These are phyloP conservation scores for Wiebesia pumilae DNA, from an alignment of 1,140 invertebrate species.

Conservation along the genomic window DNA sequence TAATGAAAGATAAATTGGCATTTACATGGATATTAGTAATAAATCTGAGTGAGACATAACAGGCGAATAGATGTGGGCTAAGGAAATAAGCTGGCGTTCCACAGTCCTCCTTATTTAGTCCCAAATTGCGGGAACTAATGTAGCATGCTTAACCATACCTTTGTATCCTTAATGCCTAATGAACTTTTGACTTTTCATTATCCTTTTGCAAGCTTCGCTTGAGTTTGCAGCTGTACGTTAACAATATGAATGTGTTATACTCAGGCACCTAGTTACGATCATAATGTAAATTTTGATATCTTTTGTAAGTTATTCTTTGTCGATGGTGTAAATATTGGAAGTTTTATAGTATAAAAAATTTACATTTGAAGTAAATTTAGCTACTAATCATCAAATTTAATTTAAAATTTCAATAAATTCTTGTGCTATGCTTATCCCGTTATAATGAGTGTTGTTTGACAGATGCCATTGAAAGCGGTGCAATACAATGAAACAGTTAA, in stretches of 20 bases:
- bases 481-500: no score
- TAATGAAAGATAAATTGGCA: slow-evolving; percentile 5
- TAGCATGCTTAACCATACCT: slow-evolving; percentile 30
- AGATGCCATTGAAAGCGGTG: no score
- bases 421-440: no score
- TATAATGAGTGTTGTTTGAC: no score
- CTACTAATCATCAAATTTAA: neutral
- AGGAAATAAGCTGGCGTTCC: neutral
- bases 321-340: neutral
- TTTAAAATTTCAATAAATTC: neutral
- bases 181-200: slow-evolving; percentile 3
- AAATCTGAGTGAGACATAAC: neutral
- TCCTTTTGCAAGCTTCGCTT: neutral
- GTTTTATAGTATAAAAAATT: neutral
- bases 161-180: slow-evolving; percentile 35
- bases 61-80: neutral
- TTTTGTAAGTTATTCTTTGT: neutral
- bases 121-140: slow-evolving; percentile 17
- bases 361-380: neutral
- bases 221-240: neutral
- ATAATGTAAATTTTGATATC: neutral
- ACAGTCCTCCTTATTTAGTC: neutral
- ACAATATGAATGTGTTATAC: neutral
- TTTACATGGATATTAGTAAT: slow-evolving; percentile 18
- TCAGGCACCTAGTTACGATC: neutral